These are phyloP conservation scores for Myotis pilosus DNA, from an alignment of 2,797 vertebrate species.

Conservation along the genomic window DNA sequence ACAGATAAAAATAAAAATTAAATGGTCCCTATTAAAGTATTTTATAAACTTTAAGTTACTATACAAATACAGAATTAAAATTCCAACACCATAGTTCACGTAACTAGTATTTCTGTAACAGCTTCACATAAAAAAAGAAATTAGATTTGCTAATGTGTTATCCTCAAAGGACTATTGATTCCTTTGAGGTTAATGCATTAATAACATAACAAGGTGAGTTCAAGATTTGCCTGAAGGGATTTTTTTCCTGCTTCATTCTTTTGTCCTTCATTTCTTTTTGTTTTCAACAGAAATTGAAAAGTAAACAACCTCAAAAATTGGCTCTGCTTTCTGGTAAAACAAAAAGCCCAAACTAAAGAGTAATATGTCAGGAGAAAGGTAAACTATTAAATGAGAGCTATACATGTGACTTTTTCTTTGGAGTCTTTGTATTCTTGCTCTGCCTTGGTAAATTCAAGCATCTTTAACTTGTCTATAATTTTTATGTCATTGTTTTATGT, in stretches of 20 bases:
- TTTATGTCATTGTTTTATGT: neutral
- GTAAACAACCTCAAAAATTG: neutral
- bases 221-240: slow-evolving; percentile 31
- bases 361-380: neutral
- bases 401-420: neutral
- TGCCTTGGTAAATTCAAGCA: neutral
- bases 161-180: slow-evolving; percentile 49
- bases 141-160: slow-evolving; percentile 55
- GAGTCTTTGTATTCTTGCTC: neutral
- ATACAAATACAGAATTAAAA: slow-evolving; percentile 30
- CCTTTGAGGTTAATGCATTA: slow-evolving; percentile 41
- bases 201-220: slow-evolving; percentile 43
- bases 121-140: neutral
- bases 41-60: slow-evolving; percentile 29
- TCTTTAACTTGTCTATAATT: neutral
- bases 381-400: neutral
- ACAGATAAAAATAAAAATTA: neutral
- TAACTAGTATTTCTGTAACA: slow-evolving; percentile 7
- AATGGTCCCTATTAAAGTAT: neutral
- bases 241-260: slow-evolving; percentile 17
- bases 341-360: slow-evolving; percentile 4
- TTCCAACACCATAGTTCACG: neutral
- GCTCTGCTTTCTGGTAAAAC: neutral
- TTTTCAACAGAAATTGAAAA: neutral
- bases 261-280: slow-evolving; percentile 1